Conservation (phyloP, 2,113 vertebrate genomes). For the Pyrgilauda ruficollis region DNA sequence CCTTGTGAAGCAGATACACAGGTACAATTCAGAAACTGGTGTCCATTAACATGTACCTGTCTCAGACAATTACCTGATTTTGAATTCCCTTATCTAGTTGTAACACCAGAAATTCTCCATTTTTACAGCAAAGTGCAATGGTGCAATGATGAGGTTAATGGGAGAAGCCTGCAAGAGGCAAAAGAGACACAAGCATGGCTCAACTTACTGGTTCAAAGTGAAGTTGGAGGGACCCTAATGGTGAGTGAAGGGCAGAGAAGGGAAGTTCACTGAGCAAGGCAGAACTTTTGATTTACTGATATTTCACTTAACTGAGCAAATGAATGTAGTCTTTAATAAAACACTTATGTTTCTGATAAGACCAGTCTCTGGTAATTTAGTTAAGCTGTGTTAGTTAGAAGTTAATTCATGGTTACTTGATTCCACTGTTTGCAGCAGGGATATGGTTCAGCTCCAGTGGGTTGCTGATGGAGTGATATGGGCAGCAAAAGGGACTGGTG, state of each 20-base stretch:
- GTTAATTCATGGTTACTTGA: neutral
- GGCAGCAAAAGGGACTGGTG: neutral
- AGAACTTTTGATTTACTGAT: neutral
- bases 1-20: neutral
- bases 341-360: neutral
- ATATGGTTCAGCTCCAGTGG: fast-evolving
- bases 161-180: neutral
- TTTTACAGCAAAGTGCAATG: neutral
- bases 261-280: neutral
- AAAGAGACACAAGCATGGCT: neutral
- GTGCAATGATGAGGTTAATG: neutral
- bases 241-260: neutral
- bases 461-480: fast-evolving
- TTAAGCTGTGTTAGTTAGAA: neutral
- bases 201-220: neutral
- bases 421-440: neutral
- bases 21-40: neutral
- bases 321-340: neutral
- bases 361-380: neutral
- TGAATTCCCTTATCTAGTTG: neutral
- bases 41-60: neutral
- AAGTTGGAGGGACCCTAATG: neutral
- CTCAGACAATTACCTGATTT: neutral
- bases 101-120: neutral
- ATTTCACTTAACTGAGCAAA: neutral